phyloP scores from a whole-genome alignment of 92 coral and sea anemone genomes.

The Zoanthus gigantus region DNA sequence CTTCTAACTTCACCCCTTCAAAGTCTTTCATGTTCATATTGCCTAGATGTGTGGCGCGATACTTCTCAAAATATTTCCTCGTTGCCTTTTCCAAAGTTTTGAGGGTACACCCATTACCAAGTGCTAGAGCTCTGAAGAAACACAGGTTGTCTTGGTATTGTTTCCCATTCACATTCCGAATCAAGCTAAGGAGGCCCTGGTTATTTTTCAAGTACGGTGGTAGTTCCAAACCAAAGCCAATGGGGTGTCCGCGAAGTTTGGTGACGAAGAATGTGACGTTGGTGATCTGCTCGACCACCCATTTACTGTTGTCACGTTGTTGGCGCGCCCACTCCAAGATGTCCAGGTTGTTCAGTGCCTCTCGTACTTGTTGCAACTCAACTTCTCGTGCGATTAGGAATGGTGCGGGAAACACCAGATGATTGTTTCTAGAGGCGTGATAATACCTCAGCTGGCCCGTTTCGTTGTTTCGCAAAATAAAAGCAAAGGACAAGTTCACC shows the following conservation, averaged over 20 bases:
- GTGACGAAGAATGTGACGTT: background rate
- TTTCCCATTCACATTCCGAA: background rate
- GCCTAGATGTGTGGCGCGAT: too few species aligned
- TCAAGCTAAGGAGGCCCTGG: background rate
- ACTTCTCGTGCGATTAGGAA: background rate
- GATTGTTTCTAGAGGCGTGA: too few species aligned
- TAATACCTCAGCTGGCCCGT: background rate
- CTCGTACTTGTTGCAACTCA: background rate
- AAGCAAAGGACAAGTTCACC: background rate
- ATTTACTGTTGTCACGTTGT: background rate
- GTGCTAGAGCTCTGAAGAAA: background rate
- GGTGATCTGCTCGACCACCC: background rate
- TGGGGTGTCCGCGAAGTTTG: background rate
- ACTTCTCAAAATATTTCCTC: too few species aligned
- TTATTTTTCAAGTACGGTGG: background rate
- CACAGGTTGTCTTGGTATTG: background rate
- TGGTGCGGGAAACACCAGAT: background rate
- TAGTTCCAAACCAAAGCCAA: background rate
- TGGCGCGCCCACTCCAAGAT: background rate
- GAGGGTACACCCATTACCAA: background rate
- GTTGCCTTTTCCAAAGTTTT: background rate
- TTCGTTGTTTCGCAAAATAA: background rate
- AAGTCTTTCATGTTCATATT: too few species aligned
- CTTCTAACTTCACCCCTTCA: too few species aligned
- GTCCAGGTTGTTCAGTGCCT: background rate